A percentile compares a stretch with the other conserved stretches of the same genome.
Evolutionary conservation across 2,113 vertebrate species (phyloP).

Genomic region (Arizona elegans): DNA sequence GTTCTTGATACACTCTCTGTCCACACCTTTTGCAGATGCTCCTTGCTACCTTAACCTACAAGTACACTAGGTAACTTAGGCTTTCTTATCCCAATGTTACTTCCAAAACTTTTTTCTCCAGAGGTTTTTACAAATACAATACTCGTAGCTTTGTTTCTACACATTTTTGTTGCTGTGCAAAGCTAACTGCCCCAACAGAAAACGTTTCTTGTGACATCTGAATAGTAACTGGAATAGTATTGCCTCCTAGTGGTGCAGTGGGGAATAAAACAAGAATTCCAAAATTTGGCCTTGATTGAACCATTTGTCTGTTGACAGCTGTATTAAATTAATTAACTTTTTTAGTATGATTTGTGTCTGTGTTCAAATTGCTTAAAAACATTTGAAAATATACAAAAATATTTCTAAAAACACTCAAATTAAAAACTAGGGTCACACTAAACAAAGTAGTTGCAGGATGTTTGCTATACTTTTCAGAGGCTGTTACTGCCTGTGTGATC

Average conservation of each 20-base stretch:
- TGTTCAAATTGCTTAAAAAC: not conserved
- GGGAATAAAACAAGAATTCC: not conserved
- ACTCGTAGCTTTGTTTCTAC: not conserved
- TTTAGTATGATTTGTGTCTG: not conserved
- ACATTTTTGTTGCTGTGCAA: not conserved
- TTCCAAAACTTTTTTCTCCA: not conserved
- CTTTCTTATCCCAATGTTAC: not conserved
- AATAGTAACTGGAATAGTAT: not conserved
- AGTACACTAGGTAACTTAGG: not conserved
- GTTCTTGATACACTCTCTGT: not conserved
- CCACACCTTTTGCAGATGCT: not conserved
- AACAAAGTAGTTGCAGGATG: not conserved
- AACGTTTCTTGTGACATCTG: not conserved
- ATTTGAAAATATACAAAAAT: not conserved
- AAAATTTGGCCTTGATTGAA: not conserved
- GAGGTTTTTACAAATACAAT: not conserved
- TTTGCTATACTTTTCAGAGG: not conserved
- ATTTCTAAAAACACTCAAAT: not conserved
- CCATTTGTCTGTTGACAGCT: not conserved
- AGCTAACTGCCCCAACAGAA: not conserved
- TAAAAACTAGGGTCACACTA: not conserved
- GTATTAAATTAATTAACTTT: not conserved
- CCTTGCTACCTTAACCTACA: not conserved
- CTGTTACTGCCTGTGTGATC: not conserved
- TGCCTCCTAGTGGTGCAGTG: not conserved